phyloP scores from a whole-genome alignment of 2,113 vertebrate genomes.

The Paralichthys olivaceus region DNA sequence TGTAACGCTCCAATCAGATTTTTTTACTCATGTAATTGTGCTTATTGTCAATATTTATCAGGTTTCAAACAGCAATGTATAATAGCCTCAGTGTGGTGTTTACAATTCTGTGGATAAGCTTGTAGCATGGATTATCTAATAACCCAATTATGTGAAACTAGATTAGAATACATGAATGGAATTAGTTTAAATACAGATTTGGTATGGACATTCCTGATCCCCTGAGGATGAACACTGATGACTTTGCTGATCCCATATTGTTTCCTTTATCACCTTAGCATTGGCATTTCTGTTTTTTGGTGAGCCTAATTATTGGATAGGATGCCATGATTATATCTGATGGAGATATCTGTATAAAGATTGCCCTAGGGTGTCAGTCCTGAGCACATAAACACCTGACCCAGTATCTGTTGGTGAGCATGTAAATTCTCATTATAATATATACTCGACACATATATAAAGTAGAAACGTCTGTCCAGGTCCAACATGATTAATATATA shows the following conservation, averaged over 20 bases:
- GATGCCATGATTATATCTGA: too few relatives aligned
- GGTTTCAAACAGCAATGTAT: neutral
- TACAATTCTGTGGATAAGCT: neutral
- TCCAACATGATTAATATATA: too few relatives aligned
- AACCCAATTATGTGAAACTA: neutral
- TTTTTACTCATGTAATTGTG: neutral
- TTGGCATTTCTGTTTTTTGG: neutral
- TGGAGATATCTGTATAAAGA: too few relatives aligned
- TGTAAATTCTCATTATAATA: too few relatives aligned
- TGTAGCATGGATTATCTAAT: neutral
- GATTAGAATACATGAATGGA: neutral
- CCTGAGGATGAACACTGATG: neutral
- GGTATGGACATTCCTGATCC: neutral
- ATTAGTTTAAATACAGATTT: neutral
- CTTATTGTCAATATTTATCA: neutral
- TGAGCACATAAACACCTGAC: too few relatives aligned
- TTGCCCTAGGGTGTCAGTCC: too few relatives aligned
- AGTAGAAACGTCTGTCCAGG: too few relatives aligned
- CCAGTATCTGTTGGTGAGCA: too few relatives aligned
- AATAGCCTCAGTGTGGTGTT: neutral
- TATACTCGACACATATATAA: too few relatives aligned
- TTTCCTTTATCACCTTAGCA: neutral
- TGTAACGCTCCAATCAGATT: too few relatives aligned
- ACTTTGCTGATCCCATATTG: neutral
- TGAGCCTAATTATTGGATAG: too few relatives aligned